Percentiles rank a stretch among this genome's conserved stretches.
These are phyloP conservation scores for Ceratotherium simum DNA, from an alignment of 2,113 vertebrate genomes.

Conservation along the genomic window DNA sequence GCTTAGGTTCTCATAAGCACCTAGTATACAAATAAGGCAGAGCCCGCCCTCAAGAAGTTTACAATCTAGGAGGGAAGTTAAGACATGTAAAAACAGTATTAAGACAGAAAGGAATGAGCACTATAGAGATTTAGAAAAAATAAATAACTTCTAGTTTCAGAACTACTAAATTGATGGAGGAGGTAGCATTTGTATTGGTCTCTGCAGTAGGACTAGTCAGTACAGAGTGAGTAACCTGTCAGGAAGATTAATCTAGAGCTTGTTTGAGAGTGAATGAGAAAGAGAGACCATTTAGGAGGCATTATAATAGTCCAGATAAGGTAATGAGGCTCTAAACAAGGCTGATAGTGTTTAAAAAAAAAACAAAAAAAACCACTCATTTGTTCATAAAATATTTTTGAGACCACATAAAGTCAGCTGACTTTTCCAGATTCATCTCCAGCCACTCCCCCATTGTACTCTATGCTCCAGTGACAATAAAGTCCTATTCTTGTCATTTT, in stretches of 20 bases:
- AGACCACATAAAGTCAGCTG: constrained; percentile 48
- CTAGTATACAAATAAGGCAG: not conserved
- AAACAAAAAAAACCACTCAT: not conserved
- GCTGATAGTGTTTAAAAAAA: not conserved
- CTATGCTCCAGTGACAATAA: not conserved
- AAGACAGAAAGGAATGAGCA: not conserved
- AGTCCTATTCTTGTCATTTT: not conserved
- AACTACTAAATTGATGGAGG: not conserved
- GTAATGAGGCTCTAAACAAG: not conserved
- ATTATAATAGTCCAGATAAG: not conserved
- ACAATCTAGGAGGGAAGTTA: not conserved
- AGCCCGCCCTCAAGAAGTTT: not conserved
- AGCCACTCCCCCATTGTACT: not conserved
- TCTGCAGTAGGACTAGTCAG: not conserved
- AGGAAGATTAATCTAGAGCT: not conserved
- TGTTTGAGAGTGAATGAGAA: not conserved
- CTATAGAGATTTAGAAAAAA: not conserved
- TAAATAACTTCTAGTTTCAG: not conserved
- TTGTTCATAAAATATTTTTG: constrained; percentile 40
- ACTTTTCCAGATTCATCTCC: not conserved
- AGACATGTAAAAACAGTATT: not conserved
- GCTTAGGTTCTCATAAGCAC: not conserved
- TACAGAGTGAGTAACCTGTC: not conserved
- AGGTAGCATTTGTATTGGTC: constrained; percentile 1
- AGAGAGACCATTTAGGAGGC: not conserved